These are phyloP conservation scores for Malacoraja senta DNA, from an alignment of 2,797 vertebrate genomes.

Conservation along the genomic window DNA sequence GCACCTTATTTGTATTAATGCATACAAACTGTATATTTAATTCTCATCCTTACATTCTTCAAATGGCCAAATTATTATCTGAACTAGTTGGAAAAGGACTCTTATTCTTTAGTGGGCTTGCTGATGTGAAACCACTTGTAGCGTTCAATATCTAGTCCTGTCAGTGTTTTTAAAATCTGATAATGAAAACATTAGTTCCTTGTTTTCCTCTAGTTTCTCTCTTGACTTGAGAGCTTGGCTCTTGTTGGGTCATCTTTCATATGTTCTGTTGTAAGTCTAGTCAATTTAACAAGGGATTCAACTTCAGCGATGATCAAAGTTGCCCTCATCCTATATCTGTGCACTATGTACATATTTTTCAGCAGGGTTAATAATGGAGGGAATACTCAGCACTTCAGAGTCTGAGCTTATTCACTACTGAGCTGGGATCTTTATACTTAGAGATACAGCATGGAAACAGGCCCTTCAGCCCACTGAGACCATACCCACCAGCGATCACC, in stretches of 20 bases:
- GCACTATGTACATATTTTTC: background rate
- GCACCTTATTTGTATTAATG: background rate
- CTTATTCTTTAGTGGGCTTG: background rate
- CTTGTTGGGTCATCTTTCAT: background rate
- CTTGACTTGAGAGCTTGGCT: background rate
- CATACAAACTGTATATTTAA: background rate
- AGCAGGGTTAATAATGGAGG: background rate
- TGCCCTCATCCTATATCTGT: background rate
- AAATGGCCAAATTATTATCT: background rate
- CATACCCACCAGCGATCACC: no score
- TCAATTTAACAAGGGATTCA: background rate
- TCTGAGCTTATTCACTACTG: background rate
- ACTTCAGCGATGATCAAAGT: background rate
- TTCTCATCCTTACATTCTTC: background rate
- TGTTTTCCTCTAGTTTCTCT: background rate
- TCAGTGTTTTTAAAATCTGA: background rate
- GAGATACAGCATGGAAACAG: no score
- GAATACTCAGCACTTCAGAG: background rate
- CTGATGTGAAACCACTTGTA: background rate
- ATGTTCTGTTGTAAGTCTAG: background rate
- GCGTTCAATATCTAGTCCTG: background rate
- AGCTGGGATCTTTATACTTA: background rate
- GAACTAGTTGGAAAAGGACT: background rate
- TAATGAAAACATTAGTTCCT: background rate
- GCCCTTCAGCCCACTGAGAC: no score